Conservation (phyloP, 1,140 invertebrate species). For the Drosophila sturtevanti region DNA sequence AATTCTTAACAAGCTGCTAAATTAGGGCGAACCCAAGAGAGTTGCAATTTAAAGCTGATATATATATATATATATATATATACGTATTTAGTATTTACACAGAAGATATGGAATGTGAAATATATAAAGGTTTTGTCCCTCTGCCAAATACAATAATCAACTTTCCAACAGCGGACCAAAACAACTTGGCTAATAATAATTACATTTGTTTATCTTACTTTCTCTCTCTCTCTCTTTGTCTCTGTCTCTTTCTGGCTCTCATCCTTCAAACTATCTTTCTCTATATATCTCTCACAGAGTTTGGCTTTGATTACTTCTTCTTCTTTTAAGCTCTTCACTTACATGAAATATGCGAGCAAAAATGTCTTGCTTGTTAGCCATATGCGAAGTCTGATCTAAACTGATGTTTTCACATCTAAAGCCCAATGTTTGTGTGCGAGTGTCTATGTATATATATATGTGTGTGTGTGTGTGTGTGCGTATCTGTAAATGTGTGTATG, state of each 20-base stretch:
- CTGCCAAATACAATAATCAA: slow-evolving; percentile 22
- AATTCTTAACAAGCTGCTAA: slow-evolving; percentile 47
- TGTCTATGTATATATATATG: too few relatives aligned
- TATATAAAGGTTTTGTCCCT: slow-evolving; percentile 16
- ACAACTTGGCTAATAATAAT: slow-evolving; percentile 55
- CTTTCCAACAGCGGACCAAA: not conserved
- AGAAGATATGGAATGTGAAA: not conserved
- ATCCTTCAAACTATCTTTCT: too few relatives aligned
- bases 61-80: too few relatives aligned
- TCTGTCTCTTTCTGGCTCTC: not conserved
- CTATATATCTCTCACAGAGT: not conserved
- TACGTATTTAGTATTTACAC: too few relatives aligned
- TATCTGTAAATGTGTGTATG: slow-evolving; percentile 54
- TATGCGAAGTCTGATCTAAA: slow-evolving; percentile 23
- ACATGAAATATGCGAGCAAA: slow-evolving; percentile 65
- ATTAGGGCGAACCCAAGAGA: slow-evolving; percentile 36
- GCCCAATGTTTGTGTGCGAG: not conserved
- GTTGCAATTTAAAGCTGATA: slow-evolving; percentile 12
- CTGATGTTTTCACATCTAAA: not conserved
- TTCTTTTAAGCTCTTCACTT: slow-evolving; percentile 20
- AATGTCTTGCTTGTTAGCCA: slow-evolving; percentile 58
- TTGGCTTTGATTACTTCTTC: slow-evolving; percentile 1
- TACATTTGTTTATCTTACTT: slow-evolving; percentile 58
- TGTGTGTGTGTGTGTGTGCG: slow-evolving; percentile 16
- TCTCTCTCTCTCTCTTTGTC: slow-evolving; percentile 3